phyloP scores from a whole-genome alignment of 2,797 vertebrate species.

The Percopsis omiscomaycus region DNA sequence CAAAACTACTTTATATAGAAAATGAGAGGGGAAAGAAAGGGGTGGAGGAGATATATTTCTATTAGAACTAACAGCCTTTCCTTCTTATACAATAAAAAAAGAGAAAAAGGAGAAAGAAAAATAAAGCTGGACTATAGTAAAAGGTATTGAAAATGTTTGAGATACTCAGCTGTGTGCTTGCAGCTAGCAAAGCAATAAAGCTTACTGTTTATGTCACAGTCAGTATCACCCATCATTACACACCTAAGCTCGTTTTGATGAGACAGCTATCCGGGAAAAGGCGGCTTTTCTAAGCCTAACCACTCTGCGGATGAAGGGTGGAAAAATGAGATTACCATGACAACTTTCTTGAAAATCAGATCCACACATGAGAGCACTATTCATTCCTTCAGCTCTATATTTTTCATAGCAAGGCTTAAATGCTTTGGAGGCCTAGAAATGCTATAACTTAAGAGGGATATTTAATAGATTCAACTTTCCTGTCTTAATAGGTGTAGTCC shows the following conservation, averaged over 20 bases:
- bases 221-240: constrained; percentile 52
- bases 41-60: constrained; percentile 24
- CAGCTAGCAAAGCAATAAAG: constrained; percentile 22
- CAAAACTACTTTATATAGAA: constrained; percentile 10
- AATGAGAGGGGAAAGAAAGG: constrained; percentile 19
- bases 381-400: constrained; percentile 11
- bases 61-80: constrained; percentile 33
- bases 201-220: constrained; percentile 39
- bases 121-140: constrained; percentile 36
- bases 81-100: constrained; percentile 5
- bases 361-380: constrained; percentile 30
- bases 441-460: constrained; percentile 27
- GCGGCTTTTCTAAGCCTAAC: constrained; percentile 25
- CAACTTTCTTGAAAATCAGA: constrained; percentile 36
- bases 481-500: too few relatives aligned
- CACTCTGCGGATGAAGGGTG: constrained; percentile 32
- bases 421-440: constrained; percentile 35
- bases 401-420: constrained; percentile 18
- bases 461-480: background rate
- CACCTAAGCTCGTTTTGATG: constrained; percentile 57
- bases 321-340: constrained; percentile 40
- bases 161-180: constrained; percentile 32
- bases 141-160: constrained; percentile 42
- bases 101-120: constrained; percentile 18
- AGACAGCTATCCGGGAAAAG: constrained; percentile 52